phyloP scores from a whole-genome alignment of 2,113 vertebrate species.

The Calyptomena viridis region DNA sequence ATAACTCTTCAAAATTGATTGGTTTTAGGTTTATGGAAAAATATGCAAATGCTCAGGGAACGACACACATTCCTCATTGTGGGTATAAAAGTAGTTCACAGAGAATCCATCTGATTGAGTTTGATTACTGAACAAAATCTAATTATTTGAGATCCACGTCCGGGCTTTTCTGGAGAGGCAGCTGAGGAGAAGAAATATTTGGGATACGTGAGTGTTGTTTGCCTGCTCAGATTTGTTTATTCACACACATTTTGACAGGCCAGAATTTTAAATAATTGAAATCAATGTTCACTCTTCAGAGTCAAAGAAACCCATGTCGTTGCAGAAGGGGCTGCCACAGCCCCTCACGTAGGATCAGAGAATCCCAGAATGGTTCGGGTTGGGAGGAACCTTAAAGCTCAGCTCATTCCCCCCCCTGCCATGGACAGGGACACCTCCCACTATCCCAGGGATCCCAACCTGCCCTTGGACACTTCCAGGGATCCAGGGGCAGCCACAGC shows the following conservation, averaged over 20 bases:
- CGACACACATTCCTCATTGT: slow-evolving; percentile 66
- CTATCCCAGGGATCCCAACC: rapidly evolving
- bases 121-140: slow-evolving; percentile 79
- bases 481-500: background rate
- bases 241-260: slow-evolving; percentile 49
- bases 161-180: slow-evolving; percentile 65
- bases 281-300: background rate
- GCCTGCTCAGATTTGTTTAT: slow-evolving; percentile 22
- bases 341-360: background rate
- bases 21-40: slow-evolving; percentile 84
- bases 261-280: background rate
- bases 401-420: background rate
- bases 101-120: slow-evolving; percentile 74
- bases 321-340: rapidly evolving
- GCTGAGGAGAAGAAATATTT: slow-evolving; percentile 54
- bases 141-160: slow-evolving; percentile 71
- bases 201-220: slow-evolving; percentile 44
- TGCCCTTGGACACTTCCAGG: background rate
- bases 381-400: background rate
- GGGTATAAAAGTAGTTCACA: slow-evolving; percentile 72
- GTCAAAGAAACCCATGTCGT: rapidly evolving
- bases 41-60: slow-evolving; percentile 74
- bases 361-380: rapidly evolving
- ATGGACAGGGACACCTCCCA: background rate
- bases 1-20: slow-evolving; percentile 84